These are phyloP conservation scores for Grammomys dolichurus DNA, from an alignment of 2,113 vertebrate genomes.

Conservation along the genomic window DNA sequence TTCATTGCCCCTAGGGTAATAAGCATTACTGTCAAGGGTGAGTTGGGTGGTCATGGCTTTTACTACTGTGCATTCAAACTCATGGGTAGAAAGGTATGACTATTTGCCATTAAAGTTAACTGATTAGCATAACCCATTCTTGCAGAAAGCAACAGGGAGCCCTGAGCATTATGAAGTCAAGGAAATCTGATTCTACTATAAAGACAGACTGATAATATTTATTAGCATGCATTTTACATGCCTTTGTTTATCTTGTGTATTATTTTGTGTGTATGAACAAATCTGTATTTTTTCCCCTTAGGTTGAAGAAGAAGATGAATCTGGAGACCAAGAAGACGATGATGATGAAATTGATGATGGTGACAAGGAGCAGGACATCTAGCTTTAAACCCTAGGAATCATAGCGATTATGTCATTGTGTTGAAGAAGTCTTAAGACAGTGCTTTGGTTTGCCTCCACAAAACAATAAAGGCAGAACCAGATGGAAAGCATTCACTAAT, in stretches of 20 bases:
- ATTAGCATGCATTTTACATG: not conserved
- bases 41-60: not conserved
- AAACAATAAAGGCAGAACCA: constrained; percentile 77
- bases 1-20: not conserved
- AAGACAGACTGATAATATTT: constrained; percentile 19
- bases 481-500: constrained; percentile 68
- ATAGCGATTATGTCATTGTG: constrained; percentile 41
- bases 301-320: constrained; percentile 91
- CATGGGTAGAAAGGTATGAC: not conserved
- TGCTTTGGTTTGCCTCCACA: constrained; percentile 71
- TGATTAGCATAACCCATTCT: not conserved
- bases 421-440: constrained; percentile 58
- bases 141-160: constrained; percentile 33
- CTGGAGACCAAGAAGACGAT: constrained; percentile 88
- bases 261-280: not conserved
- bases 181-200: constrained; percentile 11
- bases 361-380: constrained; percentile 66
- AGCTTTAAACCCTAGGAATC: constrained; percentile 47
- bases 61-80: not conserved
- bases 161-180: constrained; percentile 1
- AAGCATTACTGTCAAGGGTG: not conserved
- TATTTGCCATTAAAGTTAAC: not conserved
- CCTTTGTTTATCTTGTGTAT: not conserved
- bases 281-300: constrained; percentile 69
- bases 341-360: constrained; percentile 85